Conservation (phyloP, 2,113 vertebrate genomes). For the Rousettus leschenaultii region DNA sequence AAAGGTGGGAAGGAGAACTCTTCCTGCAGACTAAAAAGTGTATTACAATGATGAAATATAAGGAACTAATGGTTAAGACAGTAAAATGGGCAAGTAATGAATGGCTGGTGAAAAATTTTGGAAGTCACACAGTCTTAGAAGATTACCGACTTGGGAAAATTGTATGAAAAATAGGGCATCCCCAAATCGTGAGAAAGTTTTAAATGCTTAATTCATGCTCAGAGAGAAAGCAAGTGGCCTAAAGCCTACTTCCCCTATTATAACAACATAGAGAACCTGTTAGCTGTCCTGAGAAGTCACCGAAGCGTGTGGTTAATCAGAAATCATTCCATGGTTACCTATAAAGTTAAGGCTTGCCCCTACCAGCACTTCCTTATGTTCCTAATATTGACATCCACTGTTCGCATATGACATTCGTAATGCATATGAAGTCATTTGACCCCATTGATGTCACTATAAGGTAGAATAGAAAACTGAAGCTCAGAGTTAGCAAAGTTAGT, state of each 20-base stretch:
- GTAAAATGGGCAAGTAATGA: not conserved
- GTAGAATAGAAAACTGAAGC: not conserved
- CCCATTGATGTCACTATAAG: not conserved
- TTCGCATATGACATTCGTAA: not conserved
- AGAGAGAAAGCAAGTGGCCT: not conserved
- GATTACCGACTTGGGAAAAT: not conserved
- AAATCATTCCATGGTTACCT: not conserved
- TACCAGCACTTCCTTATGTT: not conserved
- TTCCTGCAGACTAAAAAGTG: not conserved
- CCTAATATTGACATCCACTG: not conserved
- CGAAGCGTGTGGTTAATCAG: not conserved
- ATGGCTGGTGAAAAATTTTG: not conserved
- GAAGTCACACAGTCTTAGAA: not conserved
- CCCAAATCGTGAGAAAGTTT: not conserved
- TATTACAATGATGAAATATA: not conserved
- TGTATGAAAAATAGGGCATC: not conserved
- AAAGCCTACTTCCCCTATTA: not conserved
- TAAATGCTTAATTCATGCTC: not conserved
- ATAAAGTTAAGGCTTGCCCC: not conserved
- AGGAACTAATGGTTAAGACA: not conserved
- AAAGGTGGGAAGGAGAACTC: not conserved
- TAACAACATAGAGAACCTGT: not conserved
- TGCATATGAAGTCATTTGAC: not conserved
- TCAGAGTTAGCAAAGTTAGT: not conserved
- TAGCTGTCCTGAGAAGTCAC: not conserved